Evolutionary conservation across 2,113 vertebrate species (phyloP).

Genomic region (Oxyruncus cristatus): DNA sequence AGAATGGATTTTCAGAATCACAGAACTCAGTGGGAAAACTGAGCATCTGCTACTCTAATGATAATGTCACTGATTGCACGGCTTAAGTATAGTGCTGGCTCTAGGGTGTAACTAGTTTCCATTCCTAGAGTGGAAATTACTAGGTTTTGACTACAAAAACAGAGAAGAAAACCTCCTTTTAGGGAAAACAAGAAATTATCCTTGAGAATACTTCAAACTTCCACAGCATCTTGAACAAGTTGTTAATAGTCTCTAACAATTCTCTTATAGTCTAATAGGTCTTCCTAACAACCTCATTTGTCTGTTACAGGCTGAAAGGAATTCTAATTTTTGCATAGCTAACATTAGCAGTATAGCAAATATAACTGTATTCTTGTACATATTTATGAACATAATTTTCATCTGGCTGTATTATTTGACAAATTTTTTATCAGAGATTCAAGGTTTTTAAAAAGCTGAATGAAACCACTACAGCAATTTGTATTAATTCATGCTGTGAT

Average conservation of each 20-base stretch:
- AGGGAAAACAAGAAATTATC: neutral
- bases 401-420: neutral
- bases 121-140: neutral
- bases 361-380: neutral
- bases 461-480: neutral
- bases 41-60: neutral
- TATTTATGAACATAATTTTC: neutral
- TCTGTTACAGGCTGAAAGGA: neutral
- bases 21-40: neutral
- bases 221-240: neutral
- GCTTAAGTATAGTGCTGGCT: neutral
- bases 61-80: neutral
- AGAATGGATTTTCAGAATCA: neutral
- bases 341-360: neutral
- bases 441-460: neutral
- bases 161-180: neutral
- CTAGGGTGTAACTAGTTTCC: neutral
- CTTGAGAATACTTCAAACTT: neutral
- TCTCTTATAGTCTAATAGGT: neutral
- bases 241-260: neutral
- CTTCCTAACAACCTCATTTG: neutral
- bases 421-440: neutral
- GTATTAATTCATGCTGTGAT: neutral
- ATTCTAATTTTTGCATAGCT: neutral
- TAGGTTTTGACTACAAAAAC: neutral